Base-by-base conservation (phyloP, 1,140 invertebrate genomes). In the Drosophila watanabei region DNA sequence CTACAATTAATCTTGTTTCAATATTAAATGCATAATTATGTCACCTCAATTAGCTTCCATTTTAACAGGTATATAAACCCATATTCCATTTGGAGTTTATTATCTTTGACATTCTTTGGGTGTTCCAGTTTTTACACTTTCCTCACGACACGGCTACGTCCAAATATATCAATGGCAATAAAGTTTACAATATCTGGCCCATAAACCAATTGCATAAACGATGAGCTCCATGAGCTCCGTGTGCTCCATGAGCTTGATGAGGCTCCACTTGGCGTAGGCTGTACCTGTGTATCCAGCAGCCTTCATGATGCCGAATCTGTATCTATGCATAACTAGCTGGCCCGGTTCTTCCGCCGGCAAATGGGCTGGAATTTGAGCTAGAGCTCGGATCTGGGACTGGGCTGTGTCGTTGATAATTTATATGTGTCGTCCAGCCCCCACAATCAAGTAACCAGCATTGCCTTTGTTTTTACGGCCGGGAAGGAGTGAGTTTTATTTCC, bases 381-480 rank as follows among this genome's bases (percentile, higher is more conserved):
- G 54, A 56, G 68, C 43, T 49, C 62, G 57, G 56, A 28, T 68
- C 63, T 54, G 66, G 33, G 46, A 20, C 60, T 48, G 70, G 70
- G 45, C 81, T 79, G 85, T 69, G 43, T 81, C 78, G 81, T 75
- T 88, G 73, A 89, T 88, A 88, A 88, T 89, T 89, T 88, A 88
- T 88, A 88, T 85, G 65, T 89, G 85, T 89, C 85, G 85, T 85
- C 86, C 86, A 89, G 86, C 85, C 85, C 85, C 86, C 85, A 89
- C 82, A 89, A 86, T 90, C 86, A 86, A 89, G 82, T 85, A 76
- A 81, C 78, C 82, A 79, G 63, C 75, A 33, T 52, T 61, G 73
- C 76, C 69, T 80, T 88, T 88, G 80, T 88, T 88, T 89, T 75
- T 88, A 82, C 68, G 72, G 82, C 75, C 70, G 63, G 28, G 52